These are phyloP conservation scores for Heliconius hermathena DNA, from an alignment of 1,140 invertebrate species.

Conservation along the genomic window DNA sequence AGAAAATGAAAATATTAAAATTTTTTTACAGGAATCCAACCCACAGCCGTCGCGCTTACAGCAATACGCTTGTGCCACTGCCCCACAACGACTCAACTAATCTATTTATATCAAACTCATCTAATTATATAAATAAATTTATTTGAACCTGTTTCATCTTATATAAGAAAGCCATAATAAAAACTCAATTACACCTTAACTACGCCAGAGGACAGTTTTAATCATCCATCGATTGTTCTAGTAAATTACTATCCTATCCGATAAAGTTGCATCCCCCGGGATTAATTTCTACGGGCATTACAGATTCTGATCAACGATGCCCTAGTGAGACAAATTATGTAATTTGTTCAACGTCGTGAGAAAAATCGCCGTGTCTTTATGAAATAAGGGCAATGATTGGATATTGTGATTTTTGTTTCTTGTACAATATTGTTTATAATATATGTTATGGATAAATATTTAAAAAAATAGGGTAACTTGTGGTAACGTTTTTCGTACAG, in stretches of 20 bases:
- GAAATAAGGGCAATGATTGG: conserved; percentile 36
- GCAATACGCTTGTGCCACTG: no score
- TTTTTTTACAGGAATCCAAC: no score
- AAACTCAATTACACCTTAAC: not conserved
- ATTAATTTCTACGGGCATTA: conserved; percentile 31
- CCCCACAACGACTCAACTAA: no score
- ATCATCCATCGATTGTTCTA: conserved; percentile 28
- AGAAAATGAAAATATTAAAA: no score
- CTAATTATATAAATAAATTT: not conserved
- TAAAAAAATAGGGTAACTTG: no score
- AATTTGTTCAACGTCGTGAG: conserved; percentile 64
- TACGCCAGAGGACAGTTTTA: conserved; percentile 12
- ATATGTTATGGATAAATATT: no score
- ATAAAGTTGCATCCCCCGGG: conserved; percentile 32
- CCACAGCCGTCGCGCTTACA: no score
- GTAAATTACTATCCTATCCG: conserved; percentile 34
- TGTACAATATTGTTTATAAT: not conserved
- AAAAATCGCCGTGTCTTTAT: conserved; percentile 52
- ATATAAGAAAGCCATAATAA: not conserved
- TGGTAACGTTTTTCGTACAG: no score
- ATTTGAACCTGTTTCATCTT: not conserved
- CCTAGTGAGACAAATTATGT: conserved; percentile 52
- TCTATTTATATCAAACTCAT: no score
- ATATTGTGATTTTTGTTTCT: conserved; percentile 34
- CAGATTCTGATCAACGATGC: conserved; percentile 49